phyloP scores from a whole-genome alignment of 2,113 vertebrate species.

The Eclectus roratus region DNA sequence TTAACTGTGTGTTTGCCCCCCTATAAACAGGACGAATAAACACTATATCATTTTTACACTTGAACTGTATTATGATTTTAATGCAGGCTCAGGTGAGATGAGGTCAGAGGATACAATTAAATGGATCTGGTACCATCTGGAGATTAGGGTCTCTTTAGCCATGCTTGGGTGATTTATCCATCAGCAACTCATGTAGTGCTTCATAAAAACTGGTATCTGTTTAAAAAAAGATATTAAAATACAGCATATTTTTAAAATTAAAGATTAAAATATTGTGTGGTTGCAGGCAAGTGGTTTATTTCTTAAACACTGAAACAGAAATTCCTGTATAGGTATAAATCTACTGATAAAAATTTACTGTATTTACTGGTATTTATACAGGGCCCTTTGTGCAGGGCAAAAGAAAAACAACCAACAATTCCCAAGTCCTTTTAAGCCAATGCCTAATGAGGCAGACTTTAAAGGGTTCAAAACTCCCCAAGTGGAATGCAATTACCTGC shows the following conservation, averaged over 20 bases:
- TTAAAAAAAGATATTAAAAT: slow-evolving; percentile 92
- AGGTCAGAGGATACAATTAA: slow-evolving; percentile 98
- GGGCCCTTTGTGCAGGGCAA: slow-evolving; percentile 1
- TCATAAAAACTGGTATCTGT: slow-evolving; percentile 96
- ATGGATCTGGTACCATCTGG: slow-evolving; percentile 95
- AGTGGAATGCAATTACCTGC: neutral
- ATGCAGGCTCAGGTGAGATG: slow-evolving; percentile 94
- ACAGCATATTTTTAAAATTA: slow-evolving; percentile 91
- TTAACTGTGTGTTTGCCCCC: slow-evolving; percentile 88
- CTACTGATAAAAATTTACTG: neutral
- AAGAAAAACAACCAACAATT: neutral
- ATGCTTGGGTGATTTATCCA: slow-evolving; percentile 98
- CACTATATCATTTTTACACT: slow-evolving; percentile 99
- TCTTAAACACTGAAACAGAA: slow-evolving; percentile 76
- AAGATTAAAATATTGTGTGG: slow-evolving; percentile 84
- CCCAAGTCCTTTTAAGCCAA: neutral
- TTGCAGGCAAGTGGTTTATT: slow-evolving; percentile 89
- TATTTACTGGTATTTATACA: neutral
- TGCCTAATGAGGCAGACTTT: neutral
- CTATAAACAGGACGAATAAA: slow-evolving; percentile 97
- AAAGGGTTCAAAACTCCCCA: neutral
- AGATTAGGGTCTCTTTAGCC: slow-evolving; percentile 93
- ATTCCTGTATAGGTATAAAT: slow-evolving; percentile 6
- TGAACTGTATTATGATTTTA: slow-evolving; percentile 97
- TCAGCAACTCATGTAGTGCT: slow-evolving; percentile 94